Percentiles rank a stretch among this genome's conserved stretches.
Conservation (phyloP, 2,113 vertebrate species). For the Alosa alosa region DNA sequence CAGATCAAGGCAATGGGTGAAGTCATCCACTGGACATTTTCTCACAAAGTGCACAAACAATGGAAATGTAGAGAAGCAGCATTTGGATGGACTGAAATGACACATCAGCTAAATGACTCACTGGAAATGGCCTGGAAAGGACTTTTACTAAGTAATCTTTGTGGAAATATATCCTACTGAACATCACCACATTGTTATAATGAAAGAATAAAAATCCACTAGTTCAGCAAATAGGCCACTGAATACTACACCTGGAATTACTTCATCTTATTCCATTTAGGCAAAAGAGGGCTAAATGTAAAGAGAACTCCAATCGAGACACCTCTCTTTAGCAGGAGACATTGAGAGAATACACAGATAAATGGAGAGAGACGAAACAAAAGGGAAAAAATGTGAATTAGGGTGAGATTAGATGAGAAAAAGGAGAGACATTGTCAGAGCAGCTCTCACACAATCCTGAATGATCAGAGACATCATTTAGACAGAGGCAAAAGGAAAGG, state of each 20-base stretch:
- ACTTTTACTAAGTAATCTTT: neutral
- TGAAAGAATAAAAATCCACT: neutral
- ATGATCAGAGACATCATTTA: conserved; percentile 66
- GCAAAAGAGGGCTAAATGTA: neutral
- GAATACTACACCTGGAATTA: neutral
- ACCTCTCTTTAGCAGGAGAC: neutral
- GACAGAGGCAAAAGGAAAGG: conserved; percentile 45
- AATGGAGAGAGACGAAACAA: conserved; percentile 38
- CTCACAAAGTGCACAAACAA: neutral
- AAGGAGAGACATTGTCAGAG: conserved; percentile 51
- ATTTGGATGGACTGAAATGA: neutral
- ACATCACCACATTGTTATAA: neutral
- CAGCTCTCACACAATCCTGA: conserved; percentile 52
- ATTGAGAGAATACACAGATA: conserved; percentile 1
- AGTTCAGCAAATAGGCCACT: neutral
- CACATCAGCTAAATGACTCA: neutral
- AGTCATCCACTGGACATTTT: neutral
- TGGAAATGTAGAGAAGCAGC: neutral
- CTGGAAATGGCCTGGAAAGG: neutral
- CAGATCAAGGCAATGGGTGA: neutral
- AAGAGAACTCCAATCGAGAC: neutral
- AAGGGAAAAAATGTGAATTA: conserved; percentile 53
- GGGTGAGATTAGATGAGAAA: conserved; percentile 49
- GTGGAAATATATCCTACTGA: neutral
- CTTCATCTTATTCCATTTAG: conserved; percentile 11